A percentile compares a stretch with the other conserved stretches of the same genome.
Evolutionary conservation across 2,113 vertebrate genomes (phyloP).

Genomic region (Meleagris gallopavo): DNA sequence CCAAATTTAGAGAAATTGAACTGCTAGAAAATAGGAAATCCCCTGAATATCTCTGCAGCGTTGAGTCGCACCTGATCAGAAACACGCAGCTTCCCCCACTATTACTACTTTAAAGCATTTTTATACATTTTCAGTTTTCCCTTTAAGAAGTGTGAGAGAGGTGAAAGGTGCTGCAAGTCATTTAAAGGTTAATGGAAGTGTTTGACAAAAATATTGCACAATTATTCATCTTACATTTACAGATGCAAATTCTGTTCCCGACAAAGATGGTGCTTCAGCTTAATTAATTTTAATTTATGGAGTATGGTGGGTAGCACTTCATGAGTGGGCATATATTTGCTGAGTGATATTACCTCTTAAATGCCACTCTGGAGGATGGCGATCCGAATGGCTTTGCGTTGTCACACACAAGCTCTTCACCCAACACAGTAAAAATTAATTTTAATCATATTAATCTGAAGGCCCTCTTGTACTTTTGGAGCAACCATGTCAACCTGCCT

Average conservation of each 20-base stretch:
- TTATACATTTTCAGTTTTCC: not conserved
- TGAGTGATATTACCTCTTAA: not conserved
- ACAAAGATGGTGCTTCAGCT: conserved; percentile 24
- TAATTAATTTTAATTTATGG: conserved; percentile 73
- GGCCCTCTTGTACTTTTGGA: not conserved
- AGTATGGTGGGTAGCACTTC: conserved; percentile 21
- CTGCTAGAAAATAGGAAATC: not conserved
- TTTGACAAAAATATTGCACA: conserved; percentile 27
- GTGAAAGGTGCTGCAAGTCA: not conserved
- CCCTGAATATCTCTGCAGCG: not conserved
- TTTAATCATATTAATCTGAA: not conserved
- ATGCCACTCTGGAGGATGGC: not conserved
- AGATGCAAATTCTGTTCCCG: conserved; percentile 51
- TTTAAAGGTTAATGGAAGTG: conserved; percentile 6
- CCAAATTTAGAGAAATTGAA: not conserved
- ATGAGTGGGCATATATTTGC: conserved; percentile 31
- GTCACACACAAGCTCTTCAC: not conserved
- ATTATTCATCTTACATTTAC: conserved; percentile 57
- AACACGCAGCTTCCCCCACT: not conserved
- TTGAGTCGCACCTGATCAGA: not conserved
- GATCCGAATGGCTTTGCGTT: not conserved
- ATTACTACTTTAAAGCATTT: not conserved
- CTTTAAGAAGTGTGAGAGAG: not conserved
- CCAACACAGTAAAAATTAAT: not conserved
- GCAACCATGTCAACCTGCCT: not conserved